Conservation (phyloP, 2,888 invertebrate genomes). For the Branchipolynoe longqiensis region DNA sequence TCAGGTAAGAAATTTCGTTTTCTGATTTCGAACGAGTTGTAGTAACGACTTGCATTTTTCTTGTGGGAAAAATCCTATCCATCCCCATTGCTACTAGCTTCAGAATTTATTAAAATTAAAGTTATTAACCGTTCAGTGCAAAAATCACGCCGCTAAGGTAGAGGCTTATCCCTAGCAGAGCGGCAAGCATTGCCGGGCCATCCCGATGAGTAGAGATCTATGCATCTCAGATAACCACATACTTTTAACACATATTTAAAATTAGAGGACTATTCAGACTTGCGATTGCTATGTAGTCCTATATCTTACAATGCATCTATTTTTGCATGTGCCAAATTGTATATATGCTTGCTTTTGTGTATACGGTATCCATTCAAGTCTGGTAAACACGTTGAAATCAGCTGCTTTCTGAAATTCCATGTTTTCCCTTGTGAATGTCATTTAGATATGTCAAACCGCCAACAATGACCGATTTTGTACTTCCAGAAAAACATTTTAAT, state of each 20-base stretch:
- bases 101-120: constrained; percentile 2
- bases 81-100: neutral
- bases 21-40: neutral
- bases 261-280: too few species aligned
- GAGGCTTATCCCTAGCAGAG: neutral
- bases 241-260: too few species aligned
- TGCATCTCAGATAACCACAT: too few species aligned
- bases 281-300: too few species aligned
- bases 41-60: neutral
- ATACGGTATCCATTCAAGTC: neutral
- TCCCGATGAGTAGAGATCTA: too few species aligned
- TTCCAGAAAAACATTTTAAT: neutral
- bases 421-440: neutral
- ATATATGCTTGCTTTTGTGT: neutral
- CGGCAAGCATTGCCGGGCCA: neutral
- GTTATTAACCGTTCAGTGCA: neutral
- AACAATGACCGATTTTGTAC: neutral
- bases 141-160: constrained; percentile 31
- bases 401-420: neutral
- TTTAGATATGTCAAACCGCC: neutral
- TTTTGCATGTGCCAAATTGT: neutral
- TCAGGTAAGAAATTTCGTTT: constrained; percentile 50
- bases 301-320: too few species aligned
- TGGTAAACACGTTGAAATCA: constrained; percentile 2
- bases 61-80: neutral